Evolutionary conservation across 2,113 vertebrate genomes (phyloP).

Genomic region (Platanista minor): DNA sequence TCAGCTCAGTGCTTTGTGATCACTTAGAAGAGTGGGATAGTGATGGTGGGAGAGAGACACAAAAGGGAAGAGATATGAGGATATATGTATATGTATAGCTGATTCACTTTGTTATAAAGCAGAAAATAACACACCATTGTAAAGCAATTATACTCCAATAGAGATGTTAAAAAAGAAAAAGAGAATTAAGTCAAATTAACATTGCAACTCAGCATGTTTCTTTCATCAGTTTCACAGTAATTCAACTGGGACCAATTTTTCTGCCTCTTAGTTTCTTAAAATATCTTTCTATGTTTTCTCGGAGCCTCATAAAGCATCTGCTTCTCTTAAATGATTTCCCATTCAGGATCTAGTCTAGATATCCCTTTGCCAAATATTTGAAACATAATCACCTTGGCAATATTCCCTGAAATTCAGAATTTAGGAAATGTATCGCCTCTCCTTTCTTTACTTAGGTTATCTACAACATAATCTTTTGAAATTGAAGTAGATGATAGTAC

Average conservation of each 20-base stretch:
- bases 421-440: not conserved
- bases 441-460: not conserved
- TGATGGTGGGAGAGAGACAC: too few relatives aligned
- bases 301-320: not conserved
- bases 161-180: too few relatives aligned
- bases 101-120: too few relatives aligned
- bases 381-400: not conserved
- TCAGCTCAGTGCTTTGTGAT: too few relatives aligned
- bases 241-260: not conserved
- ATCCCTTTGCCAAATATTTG: not conserved
- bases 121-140: too few relatives aligned
- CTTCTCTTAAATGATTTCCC: not conserved
- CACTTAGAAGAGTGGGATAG: too few relatives aligned
- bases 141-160: too few relatives aligned
- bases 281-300: not conserved
- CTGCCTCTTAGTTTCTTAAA: not conserved
- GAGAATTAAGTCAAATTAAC: not conserved
- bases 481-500: not conserved
- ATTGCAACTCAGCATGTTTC: not conserved
- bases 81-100: too few relatives aligned
- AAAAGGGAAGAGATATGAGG: too few relatives aligned
- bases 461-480: not conserved
- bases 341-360: not conserved
- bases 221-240: not conserved
- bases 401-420: not conserved